phyloP scores from a whole-genome alignment of 2,113 vertebrate genomes.

The Laterallus jamaicensis region DNA sequence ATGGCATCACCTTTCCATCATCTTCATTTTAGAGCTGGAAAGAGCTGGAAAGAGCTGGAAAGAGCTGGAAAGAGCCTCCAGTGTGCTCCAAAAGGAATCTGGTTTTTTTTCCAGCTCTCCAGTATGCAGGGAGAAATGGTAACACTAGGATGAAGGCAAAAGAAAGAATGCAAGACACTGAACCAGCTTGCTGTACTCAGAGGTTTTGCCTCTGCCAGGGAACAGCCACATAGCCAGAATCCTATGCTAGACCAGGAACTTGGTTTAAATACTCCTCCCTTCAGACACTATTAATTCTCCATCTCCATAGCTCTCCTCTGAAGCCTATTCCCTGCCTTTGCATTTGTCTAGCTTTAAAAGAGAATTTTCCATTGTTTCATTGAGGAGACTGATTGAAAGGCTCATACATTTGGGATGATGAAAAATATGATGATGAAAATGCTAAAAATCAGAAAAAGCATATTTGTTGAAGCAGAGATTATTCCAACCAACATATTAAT shows the following conservation, averaged over 20 bases:
- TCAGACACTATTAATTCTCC: background rate
- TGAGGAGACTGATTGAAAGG: background rate
- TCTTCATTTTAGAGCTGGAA: background rate
- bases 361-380: conserved; percentile 11
- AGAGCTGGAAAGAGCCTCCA: background rate
- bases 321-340: background rate
- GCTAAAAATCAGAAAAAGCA: background rate
- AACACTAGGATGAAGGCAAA: background rate
- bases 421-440: background rate
- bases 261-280: background rate
- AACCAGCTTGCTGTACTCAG: background rate
- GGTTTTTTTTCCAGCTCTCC: background rate
- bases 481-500: background rate
- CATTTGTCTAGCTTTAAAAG: background rate
- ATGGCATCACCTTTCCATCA: background rate
- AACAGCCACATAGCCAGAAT: background rate
- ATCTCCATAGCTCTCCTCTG: background rate
- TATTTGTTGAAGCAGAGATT: background rate
- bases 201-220: background rate
- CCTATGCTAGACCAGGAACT: background rate
- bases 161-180: background rate
- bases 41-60: background rate
- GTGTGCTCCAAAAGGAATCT: background rate
- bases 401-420: background rate
- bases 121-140: background rate